Evolutionary conservation across 2,113 vertebrate species (phyloP).

Genomic region (Anser cygnoides): DNA sequence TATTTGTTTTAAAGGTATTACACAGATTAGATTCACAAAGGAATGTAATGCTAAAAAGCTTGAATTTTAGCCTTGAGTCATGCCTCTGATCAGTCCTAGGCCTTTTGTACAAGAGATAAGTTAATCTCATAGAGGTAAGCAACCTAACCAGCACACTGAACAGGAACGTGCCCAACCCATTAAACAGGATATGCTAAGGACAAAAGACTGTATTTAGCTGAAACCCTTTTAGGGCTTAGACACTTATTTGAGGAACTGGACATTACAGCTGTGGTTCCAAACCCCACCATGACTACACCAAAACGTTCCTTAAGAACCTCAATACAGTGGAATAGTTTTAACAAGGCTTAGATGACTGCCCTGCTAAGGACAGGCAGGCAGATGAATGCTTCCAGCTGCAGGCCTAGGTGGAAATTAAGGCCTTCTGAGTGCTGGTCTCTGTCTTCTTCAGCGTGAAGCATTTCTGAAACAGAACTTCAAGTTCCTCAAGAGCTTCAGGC

Average conservation of each 20-base stretch:
- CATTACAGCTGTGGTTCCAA: not conserved
- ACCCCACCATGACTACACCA: not conserved
- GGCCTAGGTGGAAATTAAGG: not conserved
- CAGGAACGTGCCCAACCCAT: not conserved
- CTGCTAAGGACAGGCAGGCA: not conserved
- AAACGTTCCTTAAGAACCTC: rapidly evolving
- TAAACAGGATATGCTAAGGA: not conserved
- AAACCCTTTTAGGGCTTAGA: not conserved
- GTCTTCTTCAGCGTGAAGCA: not conserved
- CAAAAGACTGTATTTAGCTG: not conserved
- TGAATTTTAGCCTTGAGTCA: not conserved
- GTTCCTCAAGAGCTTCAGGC: not conserved
- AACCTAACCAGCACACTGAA: not conserved
- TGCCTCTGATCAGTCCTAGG: not conserved
- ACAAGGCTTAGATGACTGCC: not conserved
- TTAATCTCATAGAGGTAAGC: not conserved
- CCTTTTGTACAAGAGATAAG: not conserved
- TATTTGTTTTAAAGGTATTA: not conserved
- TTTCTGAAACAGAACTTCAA: not conserved
- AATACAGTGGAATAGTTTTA: not conserved
- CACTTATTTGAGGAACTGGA: not conserved
- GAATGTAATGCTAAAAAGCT: not conserved
- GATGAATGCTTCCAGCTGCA: not conserved
- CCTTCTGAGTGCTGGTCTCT: no score
- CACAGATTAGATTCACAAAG: not conserved